phyloP scores from a whole-genome alignment of 2,113 vertebrate species.

The Mionectes macconnelli region DNA sequence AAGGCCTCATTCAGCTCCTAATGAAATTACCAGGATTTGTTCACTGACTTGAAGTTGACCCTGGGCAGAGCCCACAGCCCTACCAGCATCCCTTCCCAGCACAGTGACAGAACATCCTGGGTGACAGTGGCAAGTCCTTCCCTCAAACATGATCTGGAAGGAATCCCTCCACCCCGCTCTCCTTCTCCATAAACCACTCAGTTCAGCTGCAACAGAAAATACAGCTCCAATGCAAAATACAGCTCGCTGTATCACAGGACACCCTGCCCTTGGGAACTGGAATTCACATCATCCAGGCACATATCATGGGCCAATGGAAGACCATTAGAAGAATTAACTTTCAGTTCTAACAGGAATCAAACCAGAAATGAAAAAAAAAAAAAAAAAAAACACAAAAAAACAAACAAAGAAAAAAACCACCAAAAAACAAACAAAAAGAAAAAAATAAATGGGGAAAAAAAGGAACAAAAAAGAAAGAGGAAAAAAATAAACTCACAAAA shows the following conservation, averaged over 20 bases:
- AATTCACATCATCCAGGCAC: neutral
- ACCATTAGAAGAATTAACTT: constrained; percentile 42
- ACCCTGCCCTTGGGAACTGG: neutral
- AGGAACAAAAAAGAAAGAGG: neutral
- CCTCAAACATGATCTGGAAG: neutral
- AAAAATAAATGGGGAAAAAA: no score
- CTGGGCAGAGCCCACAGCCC: neutral
- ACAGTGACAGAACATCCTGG: neutral
- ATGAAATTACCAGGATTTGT: constrained; percentile 20
- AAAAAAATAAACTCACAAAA: neutral
- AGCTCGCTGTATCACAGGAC: neutral
- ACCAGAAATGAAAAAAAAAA: neutral
- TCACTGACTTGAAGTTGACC: constrained; percentile 4
- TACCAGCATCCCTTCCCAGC: neutral
- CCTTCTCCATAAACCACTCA: neutral
- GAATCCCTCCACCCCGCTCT: neutral
- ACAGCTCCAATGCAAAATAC: neutral
- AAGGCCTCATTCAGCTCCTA: neutral
- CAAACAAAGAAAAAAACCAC: neutral
- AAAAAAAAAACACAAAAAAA: neutral
- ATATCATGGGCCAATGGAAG: neutral
- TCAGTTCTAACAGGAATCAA: neutral
- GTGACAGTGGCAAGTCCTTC: neutral
- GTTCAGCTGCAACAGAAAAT: neutral
- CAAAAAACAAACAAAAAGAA: no score